Evolutionary conservation across 1,140 invertebrate genomes (phyloP).

Genomic region (Geopemphigus sp.): DNA sequence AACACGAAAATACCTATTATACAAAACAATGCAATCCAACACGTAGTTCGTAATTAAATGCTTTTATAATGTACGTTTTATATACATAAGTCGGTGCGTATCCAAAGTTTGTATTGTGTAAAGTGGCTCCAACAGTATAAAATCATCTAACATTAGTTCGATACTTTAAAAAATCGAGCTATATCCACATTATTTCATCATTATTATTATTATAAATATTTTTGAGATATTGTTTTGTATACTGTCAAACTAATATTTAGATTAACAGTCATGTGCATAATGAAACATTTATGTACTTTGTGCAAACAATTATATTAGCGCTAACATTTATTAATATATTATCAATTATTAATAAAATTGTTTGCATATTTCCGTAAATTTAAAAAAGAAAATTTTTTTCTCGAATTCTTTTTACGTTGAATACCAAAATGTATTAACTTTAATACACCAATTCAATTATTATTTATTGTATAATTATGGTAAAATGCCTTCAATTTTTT

Average conservation of each 20-base stretch:
- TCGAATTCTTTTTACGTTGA: not conserved
- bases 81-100: too few species aligned
- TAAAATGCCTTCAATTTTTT: not conserved
- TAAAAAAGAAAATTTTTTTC: not conserved
- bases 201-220: not conserved
- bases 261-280: not conserved
- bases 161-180: conserved; percentile 8
- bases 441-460: not conserved
- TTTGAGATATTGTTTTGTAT: not conserved
- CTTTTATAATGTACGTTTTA: not conserved
- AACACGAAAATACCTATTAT: conserved; percentile 4
- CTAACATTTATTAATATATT: not conserved
- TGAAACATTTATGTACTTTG: not conserved
- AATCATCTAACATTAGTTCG: not conserved
- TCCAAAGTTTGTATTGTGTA: not conserved
- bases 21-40: not conserved
- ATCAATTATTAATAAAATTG: not conserved
- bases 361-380: not conserved
- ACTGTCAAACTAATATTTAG: not conserved
- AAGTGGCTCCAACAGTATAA: not conserved
- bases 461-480: not conserved
- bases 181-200: not conserved
- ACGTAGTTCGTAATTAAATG: not conserved
- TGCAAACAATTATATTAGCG: not conserved
- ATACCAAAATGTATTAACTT: not conserved